These are phyloP conservation scores for Uloborus diversus DNA, from an alignment of 1,140 invertebrate species.

Conservation along the genomic window DNA sequence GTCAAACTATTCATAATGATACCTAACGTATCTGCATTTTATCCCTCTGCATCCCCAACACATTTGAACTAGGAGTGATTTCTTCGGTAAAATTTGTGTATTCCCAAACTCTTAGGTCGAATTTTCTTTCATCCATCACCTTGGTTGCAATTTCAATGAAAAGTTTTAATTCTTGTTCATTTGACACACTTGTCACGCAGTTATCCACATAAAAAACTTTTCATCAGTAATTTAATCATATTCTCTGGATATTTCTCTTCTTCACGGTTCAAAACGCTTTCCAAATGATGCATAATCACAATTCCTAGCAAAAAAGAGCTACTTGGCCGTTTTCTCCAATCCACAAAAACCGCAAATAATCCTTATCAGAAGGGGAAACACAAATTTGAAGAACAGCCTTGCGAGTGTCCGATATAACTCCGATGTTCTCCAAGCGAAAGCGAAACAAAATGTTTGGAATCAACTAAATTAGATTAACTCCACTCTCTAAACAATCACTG, in stretches of 20 bases:
- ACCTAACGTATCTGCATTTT: conserved; percentile 14
- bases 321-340: not conserved
- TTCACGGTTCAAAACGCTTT: not conserved
- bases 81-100: not conserved
- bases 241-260: not conserved
- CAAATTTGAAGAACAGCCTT: conserved; percentile 55
- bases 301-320: not conserved
- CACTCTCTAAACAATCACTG: conserved; percentile 20
- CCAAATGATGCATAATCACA: conserved; percentile 13
- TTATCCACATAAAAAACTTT: conserved; percentile 7
- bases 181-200: conserved; percentile 4
- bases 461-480: conserved; percentile 1
- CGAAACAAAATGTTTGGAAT: conserved; percentile 60
- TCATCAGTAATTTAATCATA: not conserved
- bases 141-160: not conserved
- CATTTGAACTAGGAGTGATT: not conserved
- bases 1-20: conserved; percentile 4
- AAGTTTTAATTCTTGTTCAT: not conserved
- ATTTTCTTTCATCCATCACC: conserved; percentile 7
- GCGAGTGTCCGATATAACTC: conserved; percentile 46
- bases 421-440: conserved; percentile 35
- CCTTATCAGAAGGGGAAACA: not conserved
- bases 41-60: not conserved
- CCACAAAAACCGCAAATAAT: conserved; percentile 21
- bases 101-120: conserved; percentile 5